Evolutionary conservation across 2,797 vertebrate genomes (phyloP), one percentile per base, ranked within the genome.

Genomic region (Crocodylus rhombifer): DNA sequence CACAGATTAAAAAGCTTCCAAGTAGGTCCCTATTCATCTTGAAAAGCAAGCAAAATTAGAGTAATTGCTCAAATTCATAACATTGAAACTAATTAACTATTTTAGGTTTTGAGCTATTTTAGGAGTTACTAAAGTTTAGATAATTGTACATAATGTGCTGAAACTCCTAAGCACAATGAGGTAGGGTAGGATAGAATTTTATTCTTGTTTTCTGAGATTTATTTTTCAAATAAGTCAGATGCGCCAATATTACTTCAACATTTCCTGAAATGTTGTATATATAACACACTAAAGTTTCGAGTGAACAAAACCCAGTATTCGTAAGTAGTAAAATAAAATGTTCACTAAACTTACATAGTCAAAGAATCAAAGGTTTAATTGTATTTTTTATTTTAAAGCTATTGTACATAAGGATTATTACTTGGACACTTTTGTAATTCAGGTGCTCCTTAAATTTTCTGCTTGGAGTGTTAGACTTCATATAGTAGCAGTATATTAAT

Each of bases 21-120:
- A 85, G 51, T 3, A 78, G 30, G 9, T 78, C 80, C 51, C 5
- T 33, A 78, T 85, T 84, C 18, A 36, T 2, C 4, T 4, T 1
- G 16, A 90, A 90, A 89, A 73, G 1, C n/a, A 88, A 87, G 51
- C 4, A 2, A 91, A 89, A 71, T 65, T 33, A 60, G n/a, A 87
- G 58, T 26, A 93, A 62, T 1, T 86, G 33, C 21, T 7, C 1
- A 90, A 89, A 92, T 82, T 82, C 84, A 36, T 20, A 26, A 69
- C 14, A 73, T 36, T 26, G 36, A 76, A 80, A 75, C 9, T 64
- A 69, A 80, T 11, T 17, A 80, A 86, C 20, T 60, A 62, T 30
- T 26, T 90, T 36, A 91, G 51, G 84, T 10, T 80, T 57, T 33
- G 55, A 2, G 1, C 17, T 20, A 86, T 30, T 82, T 55, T 77